A percentile compares a stretch with the other conserved stretches of the same genome.
Conservation (phyloP, 2,113 vertebrate species). For the Upupa epops region DNA sequence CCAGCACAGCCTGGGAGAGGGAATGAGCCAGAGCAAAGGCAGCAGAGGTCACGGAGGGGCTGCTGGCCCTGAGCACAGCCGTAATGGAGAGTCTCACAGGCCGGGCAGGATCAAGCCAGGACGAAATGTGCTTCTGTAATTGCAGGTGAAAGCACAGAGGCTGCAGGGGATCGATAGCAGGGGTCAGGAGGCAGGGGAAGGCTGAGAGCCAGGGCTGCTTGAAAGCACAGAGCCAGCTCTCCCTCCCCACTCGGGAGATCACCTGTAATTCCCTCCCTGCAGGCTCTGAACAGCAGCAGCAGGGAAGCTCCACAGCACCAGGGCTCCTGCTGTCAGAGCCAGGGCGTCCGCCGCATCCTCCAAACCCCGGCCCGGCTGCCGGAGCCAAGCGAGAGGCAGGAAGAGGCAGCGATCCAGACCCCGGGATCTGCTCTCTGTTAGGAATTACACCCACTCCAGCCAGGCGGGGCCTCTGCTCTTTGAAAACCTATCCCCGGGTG, state of each 20-base stretch:
- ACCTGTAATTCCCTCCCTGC: not conserved
- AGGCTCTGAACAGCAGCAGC: not conserved
- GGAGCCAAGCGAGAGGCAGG: not conserved
- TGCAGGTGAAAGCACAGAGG: not conserved
- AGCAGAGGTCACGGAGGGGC: not conserved
- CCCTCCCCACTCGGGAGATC: not conserved
- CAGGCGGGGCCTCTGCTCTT: slow-evolving; percentile 39
- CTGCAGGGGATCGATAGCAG: not conserved
- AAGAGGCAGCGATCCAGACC: not conserved
- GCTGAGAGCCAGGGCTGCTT: not conserved
- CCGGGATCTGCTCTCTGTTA: not conserved
- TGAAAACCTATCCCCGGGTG: slow-evolving; percentile 27
- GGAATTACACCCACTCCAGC: not conserved
- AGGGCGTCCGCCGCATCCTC: not conserved
- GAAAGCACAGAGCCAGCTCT: not conserved
- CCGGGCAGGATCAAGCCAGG: not conserved
- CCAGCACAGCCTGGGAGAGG: not conserved
- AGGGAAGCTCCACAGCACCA: not conserved
- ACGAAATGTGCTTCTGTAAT: not conserved
- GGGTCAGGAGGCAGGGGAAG: not conserved
- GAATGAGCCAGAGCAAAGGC: not conserved
- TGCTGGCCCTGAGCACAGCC: not conserved
- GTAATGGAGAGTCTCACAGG: not conserved
- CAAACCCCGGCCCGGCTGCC: rapidly evolving
- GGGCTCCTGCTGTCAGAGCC: not conserved